These are phyloP conservation scores for Sycophila sp. DNA, from an alignment of 1,140 invertebrate species.

Conservation along the genomic window DNA sequence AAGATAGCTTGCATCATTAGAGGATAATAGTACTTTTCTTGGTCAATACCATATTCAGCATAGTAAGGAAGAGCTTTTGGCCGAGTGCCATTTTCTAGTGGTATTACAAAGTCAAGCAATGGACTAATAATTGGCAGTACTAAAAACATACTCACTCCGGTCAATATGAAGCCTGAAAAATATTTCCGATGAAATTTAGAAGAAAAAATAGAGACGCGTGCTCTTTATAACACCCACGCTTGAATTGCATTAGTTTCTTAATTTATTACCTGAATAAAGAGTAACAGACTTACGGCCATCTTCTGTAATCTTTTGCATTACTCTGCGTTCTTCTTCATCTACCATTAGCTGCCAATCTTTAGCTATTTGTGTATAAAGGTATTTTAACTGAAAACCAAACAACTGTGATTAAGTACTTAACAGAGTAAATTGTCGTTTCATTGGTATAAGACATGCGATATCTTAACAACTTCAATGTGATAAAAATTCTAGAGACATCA, in stretches of 20 bases:
- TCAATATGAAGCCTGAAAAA: neutral
- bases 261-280: neutral
- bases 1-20: neutral
- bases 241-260: neutral
- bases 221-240: neutral
- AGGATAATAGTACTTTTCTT: neutral
- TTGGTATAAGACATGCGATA: no score
- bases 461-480: no score
- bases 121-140: neutral
- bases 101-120: neutral
- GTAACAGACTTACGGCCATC: neutral
- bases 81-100: neutral
- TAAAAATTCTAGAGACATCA: neutral
- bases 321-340: neutral
- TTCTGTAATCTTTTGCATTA: neutral
- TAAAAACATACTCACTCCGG: neutral
- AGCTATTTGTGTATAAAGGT: neutral
- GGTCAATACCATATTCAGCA: slow-evolving; percentile 2
- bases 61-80: neutral
- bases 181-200: neutral
- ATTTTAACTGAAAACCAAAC: neutral
- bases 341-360: slow-evolving; percentile 8
- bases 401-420: no score
- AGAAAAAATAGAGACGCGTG: neutral
- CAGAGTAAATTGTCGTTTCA: no score